Percentiles rank a stretch among this genome's conserved stretches.
phyloP scores from a whole-genome alignment of 2,888 invertebrate species.

The Eupelmus urozonus region DNA sequence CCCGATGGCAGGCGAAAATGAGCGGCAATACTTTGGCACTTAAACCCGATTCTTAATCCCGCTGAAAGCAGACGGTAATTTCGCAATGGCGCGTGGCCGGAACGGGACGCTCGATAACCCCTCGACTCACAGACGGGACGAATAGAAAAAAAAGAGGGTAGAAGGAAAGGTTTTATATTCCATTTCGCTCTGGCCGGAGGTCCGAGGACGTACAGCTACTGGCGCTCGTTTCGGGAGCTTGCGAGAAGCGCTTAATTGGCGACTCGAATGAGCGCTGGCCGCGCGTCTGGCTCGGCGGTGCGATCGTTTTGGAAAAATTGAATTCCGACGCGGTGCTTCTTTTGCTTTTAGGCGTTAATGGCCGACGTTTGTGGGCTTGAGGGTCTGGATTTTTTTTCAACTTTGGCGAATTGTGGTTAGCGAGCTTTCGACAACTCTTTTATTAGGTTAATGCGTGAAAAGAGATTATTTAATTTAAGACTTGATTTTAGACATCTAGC shows the following conservation, averaged over 20 bases:
- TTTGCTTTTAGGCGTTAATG: no score
- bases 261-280: constrained; percentile 38
- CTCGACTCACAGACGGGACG: background rate
- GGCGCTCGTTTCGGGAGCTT: constrained; percentile 34
- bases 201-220: constrained; percentile 56
- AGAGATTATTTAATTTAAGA: no score
- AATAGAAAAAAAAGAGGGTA: background rate
- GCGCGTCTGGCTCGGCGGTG: background rate
- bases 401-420: no score
- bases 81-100: constrained; percentile 49
- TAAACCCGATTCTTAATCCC: constrained; percentile 71
- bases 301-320: constrained; percentile 34
- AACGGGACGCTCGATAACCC: constrained; percentile 27
- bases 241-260: constrained; percentile 51
- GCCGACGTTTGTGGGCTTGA: no score
- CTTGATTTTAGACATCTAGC: no score
- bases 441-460: no score
- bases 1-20: constrained; percentile 64
- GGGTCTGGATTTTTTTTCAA: background rate
- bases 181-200: constrained; percentile 43
- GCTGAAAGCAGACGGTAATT: constrained; percentile 71
- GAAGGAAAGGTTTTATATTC: constrained; percentile 55
- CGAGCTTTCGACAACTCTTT: no score
- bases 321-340: background rate
- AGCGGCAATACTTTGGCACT: constrained; percentile 60